These are phyloP conservation scores for Mormyrus proboscirostris DNA, from an alignment of 2,797 vertebrate species.

Conservation along the genomic window DNA sequence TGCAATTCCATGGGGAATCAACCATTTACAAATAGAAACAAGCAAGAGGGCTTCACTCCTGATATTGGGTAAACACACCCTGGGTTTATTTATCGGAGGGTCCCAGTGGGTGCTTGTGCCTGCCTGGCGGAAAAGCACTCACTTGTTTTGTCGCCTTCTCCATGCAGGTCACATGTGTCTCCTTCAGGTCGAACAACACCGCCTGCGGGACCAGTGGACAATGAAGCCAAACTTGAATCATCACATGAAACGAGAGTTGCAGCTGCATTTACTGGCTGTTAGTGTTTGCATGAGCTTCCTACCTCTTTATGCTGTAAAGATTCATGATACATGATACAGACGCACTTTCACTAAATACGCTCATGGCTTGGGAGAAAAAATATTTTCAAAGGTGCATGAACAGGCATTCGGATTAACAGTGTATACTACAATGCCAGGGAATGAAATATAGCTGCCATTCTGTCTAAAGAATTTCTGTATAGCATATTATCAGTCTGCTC, in stretches of 20 bases:
- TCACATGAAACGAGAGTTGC: not conserved
- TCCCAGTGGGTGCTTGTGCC: not conserved
- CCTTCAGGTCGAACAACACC: slow-evolving; percentile 73
- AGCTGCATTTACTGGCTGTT: not conserved
- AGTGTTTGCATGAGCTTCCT: not conserved
- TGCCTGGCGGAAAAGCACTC: slow-evolving; percentile 21
- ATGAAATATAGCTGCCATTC: not conserved
- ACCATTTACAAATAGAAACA: not conserved
- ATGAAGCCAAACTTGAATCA: not conserved
- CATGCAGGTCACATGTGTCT: slow-evolving; percentile 69
- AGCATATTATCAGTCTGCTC: not conserved
- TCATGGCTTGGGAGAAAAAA: not conserved
- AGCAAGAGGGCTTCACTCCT: not conserved
- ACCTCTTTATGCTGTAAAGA: not conserved
- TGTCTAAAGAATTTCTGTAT: not conserved
- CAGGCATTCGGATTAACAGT: not conserved
- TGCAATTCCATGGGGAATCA: not conserved
- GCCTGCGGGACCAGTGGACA: slow-evolving; percentile 48
- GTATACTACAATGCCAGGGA: not conserved
- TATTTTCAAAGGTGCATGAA: not conserved
- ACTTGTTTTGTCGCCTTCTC: slow-evolving; percentile 63
- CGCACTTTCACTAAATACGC: not conserved
- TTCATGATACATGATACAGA: not conserved
- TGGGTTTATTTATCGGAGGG: not conserved
- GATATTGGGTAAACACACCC: not conserved